Percentiles rank a stretch among this genome's conserved stretches.
phyloP scores from a whole-genome alignment of 1,140 invertebrate species.

The Danaus plexippus region DNA sequence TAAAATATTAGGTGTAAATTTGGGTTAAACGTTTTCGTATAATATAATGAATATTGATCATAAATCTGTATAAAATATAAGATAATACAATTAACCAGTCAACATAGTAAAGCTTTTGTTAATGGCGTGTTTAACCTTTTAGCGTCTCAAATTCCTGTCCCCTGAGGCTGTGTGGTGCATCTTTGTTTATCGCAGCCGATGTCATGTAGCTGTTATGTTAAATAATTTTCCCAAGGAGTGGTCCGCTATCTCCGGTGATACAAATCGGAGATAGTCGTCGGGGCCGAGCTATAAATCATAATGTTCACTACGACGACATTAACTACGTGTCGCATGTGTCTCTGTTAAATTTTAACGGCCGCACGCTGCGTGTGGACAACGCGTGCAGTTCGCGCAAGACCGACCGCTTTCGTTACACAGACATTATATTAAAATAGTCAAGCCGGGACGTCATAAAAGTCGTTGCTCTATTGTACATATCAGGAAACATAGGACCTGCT shows the following conservation, averaged over 20 bases:
- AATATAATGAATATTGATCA: slow-evolving; percentile 2
- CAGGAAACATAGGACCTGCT: slow-evolving; percentile 36
- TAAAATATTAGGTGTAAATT: slow-evolving; percentile 9
- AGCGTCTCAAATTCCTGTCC: slow-evolving; percentile 18
- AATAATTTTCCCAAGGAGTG: slow-evolving; percentile 29
- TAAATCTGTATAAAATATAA: slow-evolving; percentile 13
- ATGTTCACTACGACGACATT: slow-evolving; percentile 40
- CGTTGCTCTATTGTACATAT: slow-evolving; percentile 38
- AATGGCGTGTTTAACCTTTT: slow-evolving; percentile 21
- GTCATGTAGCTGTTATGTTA: slow-evolving; percentile 28
- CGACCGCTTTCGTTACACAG: slow-evolving; percentile 4
- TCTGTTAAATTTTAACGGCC: slow-evolving; percentile 42
- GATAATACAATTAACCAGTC: slow-evolving; percentile 7
- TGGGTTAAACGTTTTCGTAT: slow-evolving; percentile 9
- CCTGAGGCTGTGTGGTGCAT: slow-evolving; percentile 14
- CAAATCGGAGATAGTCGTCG: slow-evolving; percentile 31
- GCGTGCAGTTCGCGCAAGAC: neutral
- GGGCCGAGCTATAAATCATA: slow-evolving; percentile 40
- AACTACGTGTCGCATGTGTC: slow-evolving; percentile 46
- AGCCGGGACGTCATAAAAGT: slow-evolving; percentile 23
- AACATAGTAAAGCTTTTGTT: slow-evolving; percentile 14
- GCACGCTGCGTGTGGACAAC: slow-evolving; percentile 37
- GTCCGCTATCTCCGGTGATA: slow-evolving; percentile 27
- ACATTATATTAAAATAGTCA: slow-evolving; percentile 35
- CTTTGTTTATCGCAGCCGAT: slow-evolving; percentile 20